Percentiles rank a stretch among this genome's conserved stretches.
Conservation (phyloP, 92 coral and sea anemone species). For the Paragorgia papillata region DNA sequence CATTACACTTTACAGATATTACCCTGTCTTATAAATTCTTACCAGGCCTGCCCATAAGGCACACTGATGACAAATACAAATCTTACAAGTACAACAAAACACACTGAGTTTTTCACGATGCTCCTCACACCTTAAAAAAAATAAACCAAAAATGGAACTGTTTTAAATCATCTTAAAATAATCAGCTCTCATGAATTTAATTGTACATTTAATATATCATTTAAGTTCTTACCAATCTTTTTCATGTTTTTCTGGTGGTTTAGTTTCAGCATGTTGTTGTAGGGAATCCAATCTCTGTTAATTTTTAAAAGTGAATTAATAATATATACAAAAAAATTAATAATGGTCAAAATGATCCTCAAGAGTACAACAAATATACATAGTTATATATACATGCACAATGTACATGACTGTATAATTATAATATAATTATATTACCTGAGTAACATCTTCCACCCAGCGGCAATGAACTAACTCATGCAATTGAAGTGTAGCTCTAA, state of each 20-base stretch:
- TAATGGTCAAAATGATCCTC: neutral
- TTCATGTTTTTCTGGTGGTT: slow-evolving; percentile 26
- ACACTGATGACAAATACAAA: slow-evolving; percentile 97
- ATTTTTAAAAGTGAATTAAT: neutral
- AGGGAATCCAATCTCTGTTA: slow-evolving; percentile 39
- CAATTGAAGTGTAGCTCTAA: slow-evolving; percentile 87
- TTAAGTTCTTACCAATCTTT: slow-evolving; percentile 29
- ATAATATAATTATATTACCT: too few species aligned
- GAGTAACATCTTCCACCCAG: slow-evolving; percentile 99
- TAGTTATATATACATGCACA: too few species aligned
- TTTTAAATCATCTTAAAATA: too few species aligned
- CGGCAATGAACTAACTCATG: slow-evolving; percentile 98
- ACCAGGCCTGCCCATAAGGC: slow-evolving; percentile 99
- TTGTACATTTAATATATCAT: too few species aligned
- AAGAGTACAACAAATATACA: too few species aligned
- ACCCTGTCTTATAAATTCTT: slow-evolving; percentile 56
- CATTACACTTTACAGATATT: too few species aligned
- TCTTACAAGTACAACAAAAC: slow-evolving; percentile 89
- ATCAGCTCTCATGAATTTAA: too few species aligned
- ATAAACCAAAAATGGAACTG: neutral
- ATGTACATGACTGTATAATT: too few species aligned
- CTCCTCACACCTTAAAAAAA: slow-evolving; percentile 74
- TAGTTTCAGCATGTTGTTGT: slow-evolving; percentile 37
- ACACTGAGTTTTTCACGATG: slow-evolving; percentile 97
- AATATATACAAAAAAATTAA: neutral